Percentiles rank a stretch among this genome's conserved stretches.
Evolutionary conservation across 2,888 invertebrate genomes (phyloP).

Genomic region (Euzophera pinguis): DNA sequence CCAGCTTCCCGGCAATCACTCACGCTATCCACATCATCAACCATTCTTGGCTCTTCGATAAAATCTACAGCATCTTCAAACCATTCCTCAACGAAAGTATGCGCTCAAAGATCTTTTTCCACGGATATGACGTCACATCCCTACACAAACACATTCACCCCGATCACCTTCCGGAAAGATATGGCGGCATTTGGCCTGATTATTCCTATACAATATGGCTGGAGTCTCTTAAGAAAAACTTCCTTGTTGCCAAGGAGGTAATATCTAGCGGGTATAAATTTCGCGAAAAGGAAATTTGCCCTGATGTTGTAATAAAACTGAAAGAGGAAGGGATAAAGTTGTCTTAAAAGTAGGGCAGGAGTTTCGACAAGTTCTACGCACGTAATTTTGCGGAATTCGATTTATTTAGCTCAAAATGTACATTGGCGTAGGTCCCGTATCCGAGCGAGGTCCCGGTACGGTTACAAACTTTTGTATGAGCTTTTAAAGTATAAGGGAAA

Average conservation of each 20-base stretch:
- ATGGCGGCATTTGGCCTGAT: constrained; percentile 85
- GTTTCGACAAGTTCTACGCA: background rate
- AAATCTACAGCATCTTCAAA: constrained; percentile 88
- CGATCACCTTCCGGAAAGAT: constrained; percentile 84
- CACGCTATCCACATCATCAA: constrained; percentile 88
- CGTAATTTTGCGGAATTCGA: background rate
- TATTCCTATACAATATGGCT: constrained; percentile 88
- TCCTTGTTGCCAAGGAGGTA: constrained; percentile 81
- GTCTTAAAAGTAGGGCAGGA: constrained; percentile 29
- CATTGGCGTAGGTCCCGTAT: too few relatives aligned
- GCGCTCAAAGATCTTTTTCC: constrained; percentile 84
- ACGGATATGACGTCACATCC: constrained; percentile 85
- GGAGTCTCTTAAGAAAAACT: constrained; percentile 79
- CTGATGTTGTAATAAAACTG: constrained; percentile 54
- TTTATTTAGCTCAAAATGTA: background rate
- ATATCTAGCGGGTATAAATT: constrained; percentile 82
- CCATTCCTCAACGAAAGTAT: constrained; percentile 85
- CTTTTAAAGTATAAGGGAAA: too few relatives aligned
- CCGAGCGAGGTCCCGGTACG: too few relatives aligned
- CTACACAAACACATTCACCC: constrained; percentile 87
- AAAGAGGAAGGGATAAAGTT: constrained; percentile 55
- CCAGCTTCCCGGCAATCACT: constrained; percentile 86
- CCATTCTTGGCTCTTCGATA: constrained; percentile 90
- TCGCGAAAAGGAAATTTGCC: constrained; percentile 57
- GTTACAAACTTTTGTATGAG: too few relatives aligned